Evolutionary conservation across 2,113 vertebrate genomes (phyloP).

Genomic region (Microtus pennsylvanicus): DNA sequence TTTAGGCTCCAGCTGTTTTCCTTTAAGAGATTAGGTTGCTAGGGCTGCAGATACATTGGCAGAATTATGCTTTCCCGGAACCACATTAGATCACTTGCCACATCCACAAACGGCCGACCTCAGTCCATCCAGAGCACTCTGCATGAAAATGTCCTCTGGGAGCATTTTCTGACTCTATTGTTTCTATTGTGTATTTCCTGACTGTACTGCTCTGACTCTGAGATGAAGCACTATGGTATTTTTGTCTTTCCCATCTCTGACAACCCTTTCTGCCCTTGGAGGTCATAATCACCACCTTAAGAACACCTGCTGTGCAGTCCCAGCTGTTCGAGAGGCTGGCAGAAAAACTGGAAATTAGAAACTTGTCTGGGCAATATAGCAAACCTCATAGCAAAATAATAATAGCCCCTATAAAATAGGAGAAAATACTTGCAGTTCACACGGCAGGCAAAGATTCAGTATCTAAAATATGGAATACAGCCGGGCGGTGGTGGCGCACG

Average conservation of each 20-base stretch:
- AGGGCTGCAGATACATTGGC: conserved; percentile 59
- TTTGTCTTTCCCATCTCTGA: neutral
- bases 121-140: neutral
- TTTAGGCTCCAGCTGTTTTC: conserved; percentile 63
- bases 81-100: neutral
- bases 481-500: too few relatives aligned
- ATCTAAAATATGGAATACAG: neutral
- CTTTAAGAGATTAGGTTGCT: conserved; percentile 73
- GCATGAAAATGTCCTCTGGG: neutral
- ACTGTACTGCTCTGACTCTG: conserved; percentile 3
- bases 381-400: neutral
- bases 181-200: neutral
- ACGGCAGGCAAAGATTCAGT: neutral
- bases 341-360: neutral
- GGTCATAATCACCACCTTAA: conserved; percentile 27
- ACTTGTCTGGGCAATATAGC: neutral
- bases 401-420: neutral
- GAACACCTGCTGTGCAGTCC: neutral
- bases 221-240: conserved; percentile 33
- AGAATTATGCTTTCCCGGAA: conserved; percentile 71
- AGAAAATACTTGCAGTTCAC: conserved; percentile 6
- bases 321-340: neutral
- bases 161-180: neutral
- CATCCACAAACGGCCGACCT: conserved; percentile 26
- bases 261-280: neutral